Conservation (phyloP, 2,797 vertebrate genomes). For the Rhinatrema bivittatum region DNA sequence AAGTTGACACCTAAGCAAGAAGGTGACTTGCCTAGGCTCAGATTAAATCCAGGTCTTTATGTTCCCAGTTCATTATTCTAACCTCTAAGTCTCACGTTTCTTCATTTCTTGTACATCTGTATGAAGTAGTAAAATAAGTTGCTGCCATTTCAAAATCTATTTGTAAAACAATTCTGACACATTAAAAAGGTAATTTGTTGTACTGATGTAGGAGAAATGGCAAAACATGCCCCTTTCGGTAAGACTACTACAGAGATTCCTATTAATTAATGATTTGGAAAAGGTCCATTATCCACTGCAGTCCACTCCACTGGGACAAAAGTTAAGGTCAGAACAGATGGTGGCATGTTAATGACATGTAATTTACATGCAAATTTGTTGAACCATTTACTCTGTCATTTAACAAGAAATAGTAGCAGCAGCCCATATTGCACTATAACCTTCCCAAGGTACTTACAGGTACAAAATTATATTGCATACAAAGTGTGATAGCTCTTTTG, state of each 20-base stretch:
- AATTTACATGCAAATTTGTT: slow-evolving; percentile 47
- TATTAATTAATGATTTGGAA: too few relatives aligned
- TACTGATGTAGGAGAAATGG: slow-evolving; percentile 10
- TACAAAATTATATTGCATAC: background rate
- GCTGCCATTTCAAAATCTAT: too few relatives aligned
- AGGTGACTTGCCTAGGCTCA: too few relatives aligned
- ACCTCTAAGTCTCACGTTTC: background rate
- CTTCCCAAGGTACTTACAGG: background rate
- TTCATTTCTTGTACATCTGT: too few relatives aligned
- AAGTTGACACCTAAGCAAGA: too few relatives aligned
- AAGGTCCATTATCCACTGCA: slow-evolving; percentile 23
- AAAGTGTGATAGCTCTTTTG: background rate
- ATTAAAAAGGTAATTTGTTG: background rate
- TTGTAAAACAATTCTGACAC: too few relatives aligned
- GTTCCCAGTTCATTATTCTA: too few relatives aligned
- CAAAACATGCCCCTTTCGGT: slow-evolving; percentile 13
- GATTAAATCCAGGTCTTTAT: too few relatives aligned
- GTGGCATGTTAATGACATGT: slow-evolving; percentile 28
- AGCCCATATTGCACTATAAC: background rate
- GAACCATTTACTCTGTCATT: slow-evolving; percentile 28
- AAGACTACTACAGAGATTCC: too few relatives aligned
- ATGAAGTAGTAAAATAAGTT: too few relatives aligned
- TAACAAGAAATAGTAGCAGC: slow-evolving; percentile 31
- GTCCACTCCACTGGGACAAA: slow-evolving; percentile 29
- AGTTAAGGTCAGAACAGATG: too few relatives aligned